Percentiles rank a stretch among this genome's conserved stretches.
Conservation (phyloP, 2,113 vertebrate species). For the Grammomys surdaster region DNA sequence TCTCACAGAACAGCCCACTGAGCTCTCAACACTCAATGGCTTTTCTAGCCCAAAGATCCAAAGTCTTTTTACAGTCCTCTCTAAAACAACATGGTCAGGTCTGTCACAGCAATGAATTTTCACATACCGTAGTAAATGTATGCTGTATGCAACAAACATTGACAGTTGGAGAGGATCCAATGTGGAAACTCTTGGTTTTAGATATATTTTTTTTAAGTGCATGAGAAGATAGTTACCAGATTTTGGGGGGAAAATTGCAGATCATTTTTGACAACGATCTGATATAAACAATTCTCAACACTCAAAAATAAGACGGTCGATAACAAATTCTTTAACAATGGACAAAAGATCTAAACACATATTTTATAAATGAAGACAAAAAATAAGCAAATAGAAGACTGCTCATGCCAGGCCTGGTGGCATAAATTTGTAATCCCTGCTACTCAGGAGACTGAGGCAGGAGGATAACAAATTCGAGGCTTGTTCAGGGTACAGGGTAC, state of each 20-base stretch:
- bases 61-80: no score
- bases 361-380: background rate
- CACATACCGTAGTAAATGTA: background rate
- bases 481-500: background rate
- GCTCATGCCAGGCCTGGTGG: background rate
- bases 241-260: background rate
- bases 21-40: background rate
- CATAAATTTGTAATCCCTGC: background rate
- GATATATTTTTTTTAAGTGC: background rate
- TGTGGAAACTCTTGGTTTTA: background rate
- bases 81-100: background rate
- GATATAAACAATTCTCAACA: background rate
- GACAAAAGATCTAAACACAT: background rate
- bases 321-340: background rate
- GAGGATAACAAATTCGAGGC: background rate
- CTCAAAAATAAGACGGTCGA: background rate
- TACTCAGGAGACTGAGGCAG: background rate
- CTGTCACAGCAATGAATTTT: background rate
- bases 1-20: background rate
- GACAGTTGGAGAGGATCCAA: background rate
- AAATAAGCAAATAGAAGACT: background rate
- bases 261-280: background rate
- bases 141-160: background rate
- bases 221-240: background rate
- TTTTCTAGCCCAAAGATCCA: background rate